Evolutionary conservation across 1,140 invertebrate genomes (phyloP).

Genomic region (Akabosia matsudoensis): DNA sequence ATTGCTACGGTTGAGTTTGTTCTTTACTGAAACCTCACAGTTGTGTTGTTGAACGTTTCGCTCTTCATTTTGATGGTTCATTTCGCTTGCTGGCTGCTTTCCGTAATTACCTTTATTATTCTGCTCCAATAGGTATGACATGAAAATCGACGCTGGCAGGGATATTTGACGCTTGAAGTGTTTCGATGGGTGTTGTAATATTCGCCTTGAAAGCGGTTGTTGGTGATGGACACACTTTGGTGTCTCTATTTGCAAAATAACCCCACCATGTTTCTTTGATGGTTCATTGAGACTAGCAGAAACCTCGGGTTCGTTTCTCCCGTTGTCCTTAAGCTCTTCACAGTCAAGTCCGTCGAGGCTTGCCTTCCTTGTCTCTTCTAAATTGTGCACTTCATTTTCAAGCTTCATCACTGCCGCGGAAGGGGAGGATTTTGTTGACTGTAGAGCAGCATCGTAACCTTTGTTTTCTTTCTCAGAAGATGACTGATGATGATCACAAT

Average conservation of each 20-base stretch:
- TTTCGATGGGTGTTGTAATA: not conserved
- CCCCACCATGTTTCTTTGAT: not conserved
- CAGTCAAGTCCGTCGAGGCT: not conserved
- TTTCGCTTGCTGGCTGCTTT: not conserved
- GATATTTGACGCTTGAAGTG: conserved; percentile 38
- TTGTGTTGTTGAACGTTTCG: not conserved
- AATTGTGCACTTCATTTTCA: no score
- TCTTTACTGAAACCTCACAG: not conserved
- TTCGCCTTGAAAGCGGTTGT: not conserved
- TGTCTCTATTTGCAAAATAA: not conserved
- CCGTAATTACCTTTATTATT: conserved; percentile 17
- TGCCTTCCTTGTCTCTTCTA: no score
- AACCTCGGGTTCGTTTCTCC: no score
- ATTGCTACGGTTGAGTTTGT: not conserved
- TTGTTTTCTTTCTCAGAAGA: no score
- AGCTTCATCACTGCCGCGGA: no score
- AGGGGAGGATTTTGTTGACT: no score
- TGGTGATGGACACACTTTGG: not conserved
- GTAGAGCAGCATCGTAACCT: no score
- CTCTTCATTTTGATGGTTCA: not conserved
- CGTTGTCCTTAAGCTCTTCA: not conserved
- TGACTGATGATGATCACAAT: no score
- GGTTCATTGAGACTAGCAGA: no score
- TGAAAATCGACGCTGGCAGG: conserved; percentile 37
- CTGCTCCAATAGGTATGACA: conserved; percentile 34